A percentile compares a stretch with the other conserved stretches of the same genome.
These are phyloP conservation scores for Penaeus japonicus DNA, from an alignment of 1,140 invertebrate species.

Conservation along the genomic window DNA sequence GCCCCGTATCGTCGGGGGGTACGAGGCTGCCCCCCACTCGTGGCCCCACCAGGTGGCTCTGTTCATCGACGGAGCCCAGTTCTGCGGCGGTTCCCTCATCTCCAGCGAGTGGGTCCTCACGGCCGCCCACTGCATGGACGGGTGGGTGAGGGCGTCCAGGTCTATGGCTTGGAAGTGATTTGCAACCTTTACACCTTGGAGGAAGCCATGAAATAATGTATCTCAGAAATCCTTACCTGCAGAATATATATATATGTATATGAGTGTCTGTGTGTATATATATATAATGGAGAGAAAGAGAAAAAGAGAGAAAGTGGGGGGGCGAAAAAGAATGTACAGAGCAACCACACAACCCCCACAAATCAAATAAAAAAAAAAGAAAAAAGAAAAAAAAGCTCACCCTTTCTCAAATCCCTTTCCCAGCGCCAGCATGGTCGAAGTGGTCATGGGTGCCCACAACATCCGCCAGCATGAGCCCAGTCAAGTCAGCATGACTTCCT, in stretches of 20 bases:
- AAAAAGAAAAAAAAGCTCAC: no score
- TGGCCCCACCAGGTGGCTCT: slow-evolving; percentile 35
- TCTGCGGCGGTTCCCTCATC: slow-evolving; percentile 43
- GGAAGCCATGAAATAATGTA: no score
- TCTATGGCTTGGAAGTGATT: neutral
- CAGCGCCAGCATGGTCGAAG: slow-evolving; percentile 53
- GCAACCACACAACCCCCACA: no score
- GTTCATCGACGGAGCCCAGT: slow-evolving; percentile 25
- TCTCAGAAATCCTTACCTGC: no score
- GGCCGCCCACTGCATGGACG: slow-evolving; percentile 31
- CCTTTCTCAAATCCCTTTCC: neutral
- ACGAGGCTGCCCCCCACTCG: slow-evolving; percentile 7
- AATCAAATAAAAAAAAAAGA: no score
- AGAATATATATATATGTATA: no score
- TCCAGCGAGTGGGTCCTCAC: slow-evolving; percentile 25
- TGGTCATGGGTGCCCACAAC: slow-evolving; percentile 67
- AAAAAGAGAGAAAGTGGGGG: no score
- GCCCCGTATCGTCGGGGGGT: neutral
- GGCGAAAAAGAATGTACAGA: no score
- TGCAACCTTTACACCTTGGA: neutral
- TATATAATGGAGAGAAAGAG: no score
- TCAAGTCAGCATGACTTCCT: slow-evolving; percentile 61
- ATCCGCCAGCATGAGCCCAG: slow-evolving; percentile 63
- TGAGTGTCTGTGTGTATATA: no score
- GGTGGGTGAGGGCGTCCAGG: neutral